Conservation (phyloP, 1,140 invertebrate species). For the Leptopilina boulardi region DNA sequence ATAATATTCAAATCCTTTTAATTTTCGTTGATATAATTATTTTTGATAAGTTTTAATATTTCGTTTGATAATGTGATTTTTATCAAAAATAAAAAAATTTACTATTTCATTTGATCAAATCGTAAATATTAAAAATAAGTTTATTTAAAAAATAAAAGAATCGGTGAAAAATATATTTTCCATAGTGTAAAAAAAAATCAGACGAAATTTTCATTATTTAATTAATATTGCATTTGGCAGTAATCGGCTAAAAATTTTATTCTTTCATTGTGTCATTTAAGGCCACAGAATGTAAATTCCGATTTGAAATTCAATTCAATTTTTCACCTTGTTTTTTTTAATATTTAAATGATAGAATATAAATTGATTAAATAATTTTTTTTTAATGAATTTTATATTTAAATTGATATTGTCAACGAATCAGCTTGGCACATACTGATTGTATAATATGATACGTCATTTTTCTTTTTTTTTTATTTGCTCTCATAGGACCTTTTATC, state of each 20-base stretch:
- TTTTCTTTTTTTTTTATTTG: neutral
- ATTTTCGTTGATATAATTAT: neutral
- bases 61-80: no score
- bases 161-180: neutral
- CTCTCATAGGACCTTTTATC: neutral
- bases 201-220: neutral
- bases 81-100: neutral
- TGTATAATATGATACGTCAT: neutral
- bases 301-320: neutral
- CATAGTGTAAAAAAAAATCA: neutral
- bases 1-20: neutral
- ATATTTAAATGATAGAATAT: no score
- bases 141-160: neutral
- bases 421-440: conserved; percentile 1
- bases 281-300: neutral
- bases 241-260: neutral
- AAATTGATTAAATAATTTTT: no score
- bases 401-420: conserved; percentile 11
- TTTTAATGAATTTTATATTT: neutral
- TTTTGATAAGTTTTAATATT: neutral
- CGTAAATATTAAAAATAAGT: neutral
- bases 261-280: conserved; percentile 4
- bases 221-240: neutral
- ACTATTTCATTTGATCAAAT: neutral
- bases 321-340: neutral